Evolutionary conservation across 2,888 invertebrate species (phyloP).

Genomic region (Orchesella flavescens): DNA sequence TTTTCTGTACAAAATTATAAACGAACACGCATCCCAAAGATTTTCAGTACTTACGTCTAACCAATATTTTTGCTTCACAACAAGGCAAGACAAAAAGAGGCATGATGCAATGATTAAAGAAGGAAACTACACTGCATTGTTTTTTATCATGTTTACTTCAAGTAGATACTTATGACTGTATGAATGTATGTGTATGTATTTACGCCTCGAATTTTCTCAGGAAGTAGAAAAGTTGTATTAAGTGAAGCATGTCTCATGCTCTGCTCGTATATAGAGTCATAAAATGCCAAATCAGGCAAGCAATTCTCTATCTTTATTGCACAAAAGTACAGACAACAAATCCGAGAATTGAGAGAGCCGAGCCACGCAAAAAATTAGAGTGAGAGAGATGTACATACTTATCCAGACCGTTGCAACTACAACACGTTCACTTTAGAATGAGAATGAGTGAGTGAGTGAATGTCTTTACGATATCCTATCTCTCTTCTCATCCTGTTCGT

Average conservation of each 20-base stretch:
- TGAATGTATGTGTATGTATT: no score
- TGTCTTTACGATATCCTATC: constrained; percentile 10
- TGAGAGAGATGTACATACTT: no score
- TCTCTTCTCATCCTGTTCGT: neutral
- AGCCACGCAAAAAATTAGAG: constrained; percentile 4
- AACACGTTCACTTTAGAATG: neutral
- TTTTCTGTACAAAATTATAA: neutral
- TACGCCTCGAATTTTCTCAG: neutral
- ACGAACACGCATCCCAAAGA: constrained; percentile 1
- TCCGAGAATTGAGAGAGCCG: constrained; percentile 45
- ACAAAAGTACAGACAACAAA: constrained; percentile 52
- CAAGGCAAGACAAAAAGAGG: constrained; percentile 14
- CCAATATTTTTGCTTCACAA: neutral
- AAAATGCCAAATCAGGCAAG: constrained; percentile 61
- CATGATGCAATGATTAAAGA: no score
- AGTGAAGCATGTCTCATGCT: constrained; percentile 49
- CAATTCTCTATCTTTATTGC: constrained; percentile 59
- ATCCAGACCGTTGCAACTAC: neutral
- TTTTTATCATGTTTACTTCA: no score
- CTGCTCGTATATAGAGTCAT: constrained; percentile 49
- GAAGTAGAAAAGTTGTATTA: constrained; percentile 31
- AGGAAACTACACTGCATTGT: no score
- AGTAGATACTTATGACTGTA: no score
- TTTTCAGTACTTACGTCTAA: neutral
- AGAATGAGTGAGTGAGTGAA: no score